Conservation (phyloP, 2,113 vertebrate species). For the Neomonachus schauinslandi region DNA sequence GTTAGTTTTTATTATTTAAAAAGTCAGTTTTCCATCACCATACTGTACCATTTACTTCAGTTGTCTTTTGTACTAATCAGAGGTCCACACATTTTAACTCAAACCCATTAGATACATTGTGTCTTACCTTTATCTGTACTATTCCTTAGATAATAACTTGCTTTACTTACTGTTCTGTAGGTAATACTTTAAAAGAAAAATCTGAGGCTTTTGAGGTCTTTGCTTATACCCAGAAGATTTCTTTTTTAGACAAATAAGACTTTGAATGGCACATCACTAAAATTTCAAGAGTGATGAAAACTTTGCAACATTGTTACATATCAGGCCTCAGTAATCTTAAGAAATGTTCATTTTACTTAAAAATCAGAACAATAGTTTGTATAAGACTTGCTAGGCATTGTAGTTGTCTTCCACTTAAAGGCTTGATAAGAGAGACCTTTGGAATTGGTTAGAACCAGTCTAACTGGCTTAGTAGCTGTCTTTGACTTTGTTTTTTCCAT, state of each 20-base stretch:
- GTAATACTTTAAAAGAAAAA: neutral
- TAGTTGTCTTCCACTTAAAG: neutral
- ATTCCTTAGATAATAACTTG: neutral
- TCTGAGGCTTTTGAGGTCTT: neutral
- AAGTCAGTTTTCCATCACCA: neutral
- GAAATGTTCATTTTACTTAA: constrained; percentile 33
- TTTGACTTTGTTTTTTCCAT: neutral
- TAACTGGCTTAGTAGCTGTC: neutral
- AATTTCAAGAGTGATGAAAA: constrained; percentile 7
- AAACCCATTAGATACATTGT: neutral
- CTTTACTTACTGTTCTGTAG: neutral
- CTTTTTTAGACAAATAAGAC: neutral
- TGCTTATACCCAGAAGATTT: neutral
- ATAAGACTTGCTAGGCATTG: neutral
- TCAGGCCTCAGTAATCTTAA: neutral
- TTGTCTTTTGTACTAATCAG: constrained; percentile 11
- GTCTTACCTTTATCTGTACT: neutral
- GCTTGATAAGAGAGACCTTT: neutral
- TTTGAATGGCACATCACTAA: neutral
- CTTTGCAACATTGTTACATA: neutral
- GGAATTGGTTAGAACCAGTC: neutral
- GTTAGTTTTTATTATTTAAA: neutral
- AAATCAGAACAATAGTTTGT: neutral
- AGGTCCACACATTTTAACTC: neutral
- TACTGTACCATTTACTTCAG: constrained; percentile 22